Evolutionary conservation across 2,888 invertebrate genomes (phyloP).

Genomic region (Metallyticus violacea): DNA sequence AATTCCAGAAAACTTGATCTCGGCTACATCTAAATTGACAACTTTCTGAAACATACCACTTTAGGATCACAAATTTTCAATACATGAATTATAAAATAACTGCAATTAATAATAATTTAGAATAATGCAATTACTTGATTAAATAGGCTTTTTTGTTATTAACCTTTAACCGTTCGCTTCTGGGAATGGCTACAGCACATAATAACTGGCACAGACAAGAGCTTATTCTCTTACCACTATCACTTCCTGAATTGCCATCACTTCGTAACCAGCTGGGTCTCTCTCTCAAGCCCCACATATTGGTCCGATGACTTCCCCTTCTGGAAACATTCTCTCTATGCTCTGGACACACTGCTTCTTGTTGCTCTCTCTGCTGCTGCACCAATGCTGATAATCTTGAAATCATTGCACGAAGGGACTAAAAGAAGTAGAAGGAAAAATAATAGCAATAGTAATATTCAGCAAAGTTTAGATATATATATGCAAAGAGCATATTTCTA

Average conservation of each 20-base stretch:
- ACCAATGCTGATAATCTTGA: conserved; percentile 38
- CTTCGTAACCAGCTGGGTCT: neutral
- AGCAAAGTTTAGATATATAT: neutral
- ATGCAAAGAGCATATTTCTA: too few relatives aligned
- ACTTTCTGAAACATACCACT: too few relatives aligned
- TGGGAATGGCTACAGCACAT: too few relatives aligned
- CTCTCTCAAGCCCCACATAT: conserved; percentile 10
- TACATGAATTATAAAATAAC: too few relatives aligned
- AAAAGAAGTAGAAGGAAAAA: neutral
- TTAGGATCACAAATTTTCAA: too few relatives aligned
- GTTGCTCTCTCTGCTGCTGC: conserved; percentile 37
- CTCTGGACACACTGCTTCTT: conserved; percentile 1
- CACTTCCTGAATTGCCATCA: conserved; percentile 19
- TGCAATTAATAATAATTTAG: too few relatives aligned
- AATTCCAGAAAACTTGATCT: too few relatives aligned
- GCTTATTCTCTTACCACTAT: conserved; percentile 25
- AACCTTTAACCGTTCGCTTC: too few relatives aligned
- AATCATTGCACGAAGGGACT: conserved; percentile 40
- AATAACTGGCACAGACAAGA: too few relatives aligned
- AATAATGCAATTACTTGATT: too few relatives aligned
- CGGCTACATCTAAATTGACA: too few relatives aligned
- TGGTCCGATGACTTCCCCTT: neutral
- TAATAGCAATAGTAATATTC: neutral
- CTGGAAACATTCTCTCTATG: neutral
- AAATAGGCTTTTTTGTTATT: too few relatives aligned